Percentiles rank a stretch among this genome's conserved stretches.
Evolutionary conservation across 1,140 invertebrate species (phyloP).

Genomic region (Homarus americanus): DNA sequence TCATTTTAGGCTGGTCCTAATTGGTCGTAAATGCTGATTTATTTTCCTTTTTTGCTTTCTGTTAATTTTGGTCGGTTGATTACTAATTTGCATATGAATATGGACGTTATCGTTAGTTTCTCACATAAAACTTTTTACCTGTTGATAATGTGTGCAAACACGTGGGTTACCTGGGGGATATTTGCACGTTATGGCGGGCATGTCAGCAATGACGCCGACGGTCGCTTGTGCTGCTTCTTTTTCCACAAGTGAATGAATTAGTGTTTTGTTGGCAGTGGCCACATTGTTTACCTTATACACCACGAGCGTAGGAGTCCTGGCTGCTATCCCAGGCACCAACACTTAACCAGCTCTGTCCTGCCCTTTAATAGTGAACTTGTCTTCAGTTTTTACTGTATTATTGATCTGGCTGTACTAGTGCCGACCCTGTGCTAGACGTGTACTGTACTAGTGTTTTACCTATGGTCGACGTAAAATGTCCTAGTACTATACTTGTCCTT

Average conservation of each 20-base stretch:
- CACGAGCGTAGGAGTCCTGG: not conserved
- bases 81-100: not conserved
- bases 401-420: too few relatives aligned
- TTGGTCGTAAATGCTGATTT: constrained; percentile 4
- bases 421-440: too few relatives aligned
- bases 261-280: not conserved
- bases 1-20: not conserved
- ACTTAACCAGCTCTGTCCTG: too few relatives aligned
- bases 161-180: not conserved
- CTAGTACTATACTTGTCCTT: too few relatives aligned
- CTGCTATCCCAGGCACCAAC: not conserved
- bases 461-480: too few relatives aligned
- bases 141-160: not conserved
- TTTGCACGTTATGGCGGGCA: not conserved
- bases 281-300: not conserved
- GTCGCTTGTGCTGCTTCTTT: not conserved
- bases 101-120: not conserved
- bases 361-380: too few relatives aligned
- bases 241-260: not conserved
- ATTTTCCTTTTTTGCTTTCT: not conserved
- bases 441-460: too few relatives aligned
- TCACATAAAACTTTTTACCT: not conserved
- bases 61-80: not conserved
- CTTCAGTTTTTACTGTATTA: too few relatives aligned
- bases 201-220: not conserved